These are phyloP conservation scores for Condylura cristata DNA, from an alignment of 2,113 vertebrate genomes.

Conservation along the genomic window DNA sequence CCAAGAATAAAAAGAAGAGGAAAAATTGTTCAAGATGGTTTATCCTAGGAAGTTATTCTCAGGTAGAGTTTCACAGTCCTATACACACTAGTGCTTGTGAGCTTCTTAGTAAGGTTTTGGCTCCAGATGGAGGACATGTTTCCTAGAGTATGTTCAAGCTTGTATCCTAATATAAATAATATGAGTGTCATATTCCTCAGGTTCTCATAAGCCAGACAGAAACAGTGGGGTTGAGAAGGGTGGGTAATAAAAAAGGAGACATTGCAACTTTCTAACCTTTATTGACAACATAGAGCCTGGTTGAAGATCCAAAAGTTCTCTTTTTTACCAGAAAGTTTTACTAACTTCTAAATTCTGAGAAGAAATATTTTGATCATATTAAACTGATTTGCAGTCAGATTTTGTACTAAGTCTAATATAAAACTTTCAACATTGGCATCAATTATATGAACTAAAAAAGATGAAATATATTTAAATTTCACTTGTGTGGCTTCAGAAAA, in stretches of 20 bases:
- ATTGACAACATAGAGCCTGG: background rate
- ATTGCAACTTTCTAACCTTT: background rate
- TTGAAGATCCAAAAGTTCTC: background rate
- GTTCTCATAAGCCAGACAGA: background rate
- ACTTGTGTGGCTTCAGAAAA: background rate
- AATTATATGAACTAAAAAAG: background rate
- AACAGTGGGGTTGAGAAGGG: accelerated
- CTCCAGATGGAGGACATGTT: background rate
- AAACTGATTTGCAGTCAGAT: background rate
- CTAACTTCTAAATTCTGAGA: background rate
- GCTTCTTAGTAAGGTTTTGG: background rate
- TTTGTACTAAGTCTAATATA: background rate
- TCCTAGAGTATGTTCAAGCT: background rate
- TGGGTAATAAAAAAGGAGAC: too few relatives aligned
- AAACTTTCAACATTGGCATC: background rate
- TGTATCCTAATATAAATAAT: background rate
- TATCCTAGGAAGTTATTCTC: too few relatives aligned
- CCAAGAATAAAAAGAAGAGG: too few relatives aligned
- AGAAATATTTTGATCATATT: background rate
- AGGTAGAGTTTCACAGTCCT: background rate
- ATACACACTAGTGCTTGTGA: background rate
- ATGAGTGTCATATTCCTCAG: background rate
- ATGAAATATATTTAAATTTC: background rate
- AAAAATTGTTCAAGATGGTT: too few relatives aligned
- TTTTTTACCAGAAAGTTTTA: background rate